Evolutionary conservation across 2,797 vertebrate species (phyloP), one percentile per base, ranked within the genome.

Genomic region (Leptoclinus maculatus): DNA sequence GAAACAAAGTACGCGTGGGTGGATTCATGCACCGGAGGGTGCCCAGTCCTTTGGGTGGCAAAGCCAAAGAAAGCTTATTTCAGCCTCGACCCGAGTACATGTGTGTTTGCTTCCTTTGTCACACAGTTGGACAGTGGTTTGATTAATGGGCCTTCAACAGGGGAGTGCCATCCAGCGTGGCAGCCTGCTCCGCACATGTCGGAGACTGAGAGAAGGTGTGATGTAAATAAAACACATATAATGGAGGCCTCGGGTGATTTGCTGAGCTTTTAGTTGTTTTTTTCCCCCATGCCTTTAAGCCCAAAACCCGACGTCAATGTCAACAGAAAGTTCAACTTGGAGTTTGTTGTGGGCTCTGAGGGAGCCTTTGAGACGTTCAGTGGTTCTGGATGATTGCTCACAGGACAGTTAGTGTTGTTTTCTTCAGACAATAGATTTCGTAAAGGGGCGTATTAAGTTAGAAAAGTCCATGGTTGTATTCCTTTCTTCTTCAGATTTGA

Each of bases 31-130:
- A 80, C 82, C 58, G 53, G 75, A 79, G 65, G 36, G 27, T 29
- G 76, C 34, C 62, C 32, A 32, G 41, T 73, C 70, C 56, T 83
- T 69, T 66, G 64, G 53, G 43, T 32, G 59, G 64, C 57, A 56
- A 57, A 82, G 80, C 84, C 85, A 84, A 84, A 77, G 67, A 85
- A 87, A 86, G 81, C 86, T 74, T 43, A 64, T 71, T 90, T 79
- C 78, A 78, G 80, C 72, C 66, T 76, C 0, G 17, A 77, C 80
- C 75, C 68, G 23, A 83, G 89, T 85, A 73, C 45, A 38, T 69
- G 67, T 82, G 63, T 84, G 83, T 86, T 89, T 89, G 87, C 88
- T 89, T 82, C 69, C 65, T 86, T 86, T 88, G 84, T 89, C 89
- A 90, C 81, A 76, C 68, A 78, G 75, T 71, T 86, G 83, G 87